These are phyloP conservation scores for Euschistus heros DNA, from an alignment of 1,140 invertebrate genomes.

Conservation along the genomic window DNA sequence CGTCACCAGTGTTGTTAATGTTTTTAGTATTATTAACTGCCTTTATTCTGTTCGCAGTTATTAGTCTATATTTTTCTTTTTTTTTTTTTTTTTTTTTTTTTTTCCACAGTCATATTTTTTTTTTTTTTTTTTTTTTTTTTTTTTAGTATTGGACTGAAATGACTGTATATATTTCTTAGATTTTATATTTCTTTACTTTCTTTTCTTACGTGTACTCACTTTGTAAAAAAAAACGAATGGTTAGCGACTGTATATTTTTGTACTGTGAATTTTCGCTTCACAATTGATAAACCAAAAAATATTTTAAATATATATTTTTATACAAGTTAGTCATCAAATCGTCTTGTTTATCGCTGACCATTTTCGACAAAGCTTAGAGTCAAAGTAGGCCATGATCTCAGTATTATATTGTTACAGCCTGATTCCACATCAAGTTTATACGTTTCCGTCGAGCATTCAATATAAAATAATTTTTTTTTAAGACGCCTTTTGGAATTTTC, in stretches of 20 bases:
- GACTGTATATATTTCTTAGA: conserved; percentile 2
- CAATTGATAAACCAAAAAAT: not conserved
- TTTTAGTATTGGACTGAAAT: conserved; percentile 9
- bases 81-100: no score
- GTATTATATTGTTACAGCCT: conserved; percentile 15
- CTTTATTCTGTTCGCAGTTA: conserved; percentile 1
- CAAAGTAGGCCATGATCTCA: conserved; percentile 15
- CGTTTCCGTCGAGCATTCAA: no score
- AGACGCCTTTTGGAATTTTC: no score
- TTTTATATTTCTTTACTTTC: conserved; percentile 15
- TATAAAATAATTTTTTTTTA: no score
- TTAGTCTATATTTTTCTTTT: no score
- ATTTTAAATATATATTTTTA: conserved; percentile 2
- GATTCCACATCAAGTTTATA: not conserved
- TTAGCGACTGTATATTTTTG: conserved; percentile 17
- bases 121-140: conserved; percentile 6
- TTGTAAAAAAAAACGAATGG: conserved; percentile 6
- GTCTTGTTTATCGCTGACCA: conserved; percentile 8
- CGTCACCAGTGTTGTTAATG: conserved; percentile 9
- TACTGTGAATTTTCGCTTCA: conserved; percentile 10
- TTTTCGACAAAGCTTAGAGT: conserved; percentile 11
- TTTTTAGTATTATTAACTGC: conserved; percentile 3
- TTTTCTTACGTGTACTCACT: conserved; percentile 4
- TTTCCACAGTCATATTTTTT: not conserved
- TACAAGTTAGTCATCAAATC: not conserved